phyloP scores from a whole-genome alignment of 2,113 vertebrate species.

The Erythrolamprus reginae region DNA sequence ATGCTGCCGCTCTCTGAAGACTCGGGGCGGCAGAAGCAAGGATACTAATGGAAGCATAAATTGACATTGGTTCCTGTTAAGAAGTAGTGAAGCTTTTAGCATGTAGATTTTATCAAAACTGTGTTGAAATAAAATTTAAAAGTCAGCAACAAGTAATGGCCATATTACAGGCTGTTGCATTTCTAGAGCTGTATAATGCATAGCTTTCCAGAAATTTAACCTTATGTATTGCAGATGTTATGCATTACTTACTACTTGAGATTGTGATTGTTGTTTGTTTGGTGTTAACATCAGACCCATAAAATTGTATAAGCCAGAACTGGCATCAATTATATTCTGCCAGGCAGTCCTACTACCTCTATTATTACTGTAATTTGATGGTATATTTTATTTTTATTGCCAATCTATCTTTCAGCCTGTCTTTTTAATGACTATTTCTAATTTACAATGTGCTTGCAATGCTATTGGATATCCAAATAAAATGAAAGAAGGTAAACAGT shows the following conservation, averaged over 20 bases:
- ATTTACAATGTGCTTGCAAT: not conserved
- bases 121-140: not conserved
- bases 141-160: not conserved
- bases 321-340: conserved; percentile 8
- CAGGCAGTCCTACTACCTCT: conserved; percentile 22
- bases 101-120: not conserved
- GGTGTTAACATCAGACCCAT: not conserved
- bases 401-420: conserved; percentile 27
- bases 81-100: not conserved
- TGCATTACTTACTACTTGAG: conserved; percentile 6
- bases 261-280: conserved; percentile 4
- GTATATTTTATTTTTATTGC: conserved; percentile 29
- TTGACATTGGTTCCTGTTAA: not conserved
- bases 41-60: not conserved
- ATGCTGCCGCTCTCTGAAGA: too few species aligned
- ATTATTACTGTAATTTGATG: conserved; percentile 7
- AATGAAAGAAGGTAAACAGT: conserved; percentile 16
- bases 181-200: not conserved
- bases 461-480: conserved; percentile 23
- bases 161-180: rapidly evolving
- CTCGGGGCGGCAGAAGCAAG: too few species aligned
- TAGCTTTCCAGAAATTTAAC: not conserved
- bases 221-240: not conserved
- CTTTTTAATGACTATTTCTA: conserved; percentile 23
- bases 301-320: not conserved